Evolutionary conservation across 37 sponge, comb jelly and placozoan species (phyloP), one percentile per base, ranked within the genome.

Genomic region (Axinella damicornis): DNA sequence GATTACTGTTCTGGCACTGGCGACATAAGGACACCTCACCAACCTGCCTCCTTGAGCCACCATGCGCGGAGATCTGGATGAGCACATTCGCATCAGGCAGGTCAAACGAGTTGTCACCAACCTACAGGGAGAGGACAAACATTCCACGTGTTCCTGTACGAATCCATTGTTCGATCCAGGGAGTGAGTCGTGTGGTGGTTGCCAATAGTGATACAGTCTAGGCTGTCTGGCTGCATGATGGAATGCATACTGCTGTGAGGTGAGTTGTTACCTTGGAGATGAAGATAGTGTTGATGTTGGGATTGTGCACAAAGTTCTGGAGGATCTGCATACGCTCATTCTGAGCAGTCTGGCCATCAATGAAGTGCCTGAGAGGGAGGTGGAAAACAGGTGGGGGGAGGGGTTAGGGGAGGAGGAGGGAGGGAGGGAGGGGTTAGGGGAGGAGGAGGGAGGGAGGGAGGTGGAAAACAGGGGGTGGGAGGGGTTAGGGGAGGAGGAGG

Each of bases 91-190:
- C 99, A 77, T 98, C 99, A 0, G 99, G 99, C 14, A 98, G 81
- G 82, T 98, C 99, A 91, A 98, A 96, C 0, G 99, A 98, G 85
- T 98, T 98, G 86, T 98, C 99, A 0, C 99, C 99, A 52, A 98
- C 98, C 97, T 97, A 73, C 2, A 34, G 40, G 25, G 66, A 61
- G 36, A 73, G 56, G 78, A 53, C 22, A 25, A 24, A 5, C 6
- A 46, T 4, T 46, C 4, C 6, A 9, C 9, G 46, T 46, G 46
- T 9, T 46, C 46, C 9, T 46, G 46, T 46, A 46, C 6, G 9
- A 9, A 46, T 46, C 6, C 46, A n/a, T n/a, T n/a, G n/a, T n/a
- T n/a, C n/a, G n/a, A n/a, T n/a, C n/a, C n/a, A n/a, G n/a, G n/a
- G n/a, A n/a, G n/a, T n/a, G n/a, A n/a, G n/a, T n/a, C n/a, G n/a